phyloP scores from a whole-genome alignment of 2,113 vertebrate species.

The Crypturellus undulatus region DNA sequence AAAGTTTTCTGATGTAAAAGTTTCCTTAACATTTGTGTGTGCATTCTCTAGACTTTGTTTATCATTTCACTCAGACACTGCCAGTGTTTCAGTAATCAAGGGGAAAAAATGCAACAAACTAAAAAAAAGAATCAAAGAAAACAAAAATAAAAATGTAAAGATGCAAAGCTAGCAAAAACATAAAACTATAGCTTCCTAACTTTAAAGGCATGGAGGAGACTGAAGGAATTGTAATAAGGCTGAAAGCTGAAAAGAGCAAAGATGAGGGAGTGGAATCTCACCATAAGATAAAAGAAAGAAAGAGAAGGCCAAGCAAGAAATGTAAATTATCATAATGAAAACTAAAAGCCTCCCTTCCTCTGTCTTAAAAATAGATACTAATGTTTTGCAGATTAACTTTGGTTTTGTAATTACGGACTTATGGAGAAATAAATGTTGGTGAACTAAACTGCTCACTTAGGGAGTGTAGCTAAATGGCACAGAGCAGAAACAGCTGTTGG shows the following conservation, averaged over 20 bases:
- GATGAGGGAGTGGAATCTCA: background rate
- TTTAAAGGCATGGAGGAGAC: background rate
- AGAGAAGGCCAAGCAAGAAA: conserved; percentile 44
- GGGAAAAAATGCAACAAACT: background rate
- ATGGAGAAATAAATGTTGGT: conserved; percentile 5
- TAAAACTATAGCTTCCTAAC: background rate
- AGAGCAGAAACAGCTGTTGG: conserved; percentile 62
- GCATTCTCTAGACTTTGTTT: background rate
- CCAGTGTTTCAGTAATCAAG: background rate
- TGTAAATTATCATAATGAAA: conserved; percentile 53
- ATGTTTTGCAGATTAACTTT: conserved; percentile 61
- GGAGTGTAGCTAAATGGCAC: conserved; percentile 7
- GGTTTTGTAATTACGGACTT: conserved; percentile 36
- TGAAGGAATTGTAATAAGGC: conserved; percentile 8
- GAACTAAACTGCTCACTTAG: conserved; percentile 33
- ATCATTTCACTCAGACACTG: background rate
- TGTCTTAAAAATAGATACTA: conserved; percentile 57
- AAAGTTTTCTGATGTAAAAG: background rate
- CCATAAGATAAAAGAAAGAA: conserved; percentile 45
- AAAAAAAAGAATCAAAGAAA: background rate
- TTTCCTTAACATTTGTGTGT: background rate
- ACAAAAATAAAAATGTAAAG: background rate
- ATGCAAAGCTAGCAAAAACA: background rate
- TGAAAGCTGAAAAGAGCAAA: conserved; percentile 34
- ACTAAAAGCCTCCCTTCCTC: conserved; percentile 30